These are phyloP conservation scores for Arremon aurantiirostris DNA, from an alignment of 2,797 vertebrate species.

Conservation along the genomic window DNA sequence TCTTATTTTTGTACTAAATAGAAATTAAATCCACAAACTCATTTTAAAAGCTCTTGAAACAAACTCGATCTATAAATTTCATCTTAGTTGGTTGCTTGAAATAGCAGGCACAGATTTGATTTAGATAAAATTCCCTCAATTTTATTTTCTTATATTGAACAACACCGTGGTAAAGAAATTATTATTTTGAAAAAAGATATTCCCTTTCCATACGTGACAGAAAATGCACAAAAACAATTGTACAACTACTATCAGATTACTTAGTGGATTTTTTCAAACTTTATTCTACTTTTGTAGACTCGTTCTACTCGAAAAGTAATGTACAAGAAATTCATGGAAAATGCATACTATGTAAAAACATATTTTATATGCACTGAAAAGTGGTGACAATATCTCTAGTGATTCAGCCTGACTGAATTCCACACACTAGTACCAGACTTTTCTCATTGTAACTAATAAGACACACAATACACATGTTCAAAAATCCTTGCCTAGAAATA, in stretches of 20 bases:
- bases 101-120: neutral
- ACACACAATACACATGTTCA: neutral
- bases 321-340: neutral
- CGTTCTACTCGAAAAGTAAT: neutral
- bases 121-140: neutral
- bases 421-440: neutral
- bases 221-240: neutral
- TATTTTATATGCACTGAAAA: neutral
- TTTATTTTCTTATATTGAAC: neutral
- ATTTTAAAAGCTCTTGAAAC: neutral
- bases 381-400: neutral
- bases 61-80: neutral
- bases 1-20: neutral
- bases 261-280: neutral
- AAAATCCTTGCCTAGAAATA: neutral
- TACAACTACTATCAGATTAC: neutral
- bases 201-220: neutral
- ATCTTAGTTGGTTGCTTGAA: neutral
- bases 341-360: neutral
- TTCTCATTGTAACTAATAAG: neutral
- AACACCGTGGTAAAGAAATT: neutral
- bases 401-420: neutral
- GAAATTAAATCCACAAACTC: neutral
- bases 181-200: neutral
- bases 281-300: neutral